A percentile compares a stretch with the other conserved stretches of the same genome.
Conservation (phyloP, 2,797 vertebrate genomes). For the Syngnathus acus region DNA sequence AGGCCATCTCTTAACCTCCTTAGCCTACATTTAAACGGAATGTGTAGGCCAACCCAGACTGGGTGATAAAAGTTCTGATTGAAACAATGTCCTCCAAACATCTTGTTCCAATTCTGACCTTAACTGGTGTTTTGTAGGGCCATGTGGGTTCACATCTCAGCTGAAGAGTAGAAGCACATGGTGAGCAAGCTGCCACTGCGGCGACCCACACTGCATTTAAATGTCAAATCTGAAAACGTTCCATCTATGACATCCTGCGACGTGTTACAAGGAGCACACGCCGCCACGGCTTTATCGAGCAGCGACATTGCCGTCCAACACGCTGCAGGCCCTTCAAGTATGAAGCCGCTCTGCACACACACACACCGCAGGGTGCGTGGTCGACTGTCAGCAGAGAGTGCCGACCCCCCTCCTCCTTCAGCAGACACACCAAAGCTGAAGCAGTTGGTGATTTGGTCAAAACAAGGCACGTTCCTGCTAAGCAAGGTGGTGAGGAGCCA, state of each 20-base stretch:
- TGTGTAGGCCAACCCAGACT: not conserved
- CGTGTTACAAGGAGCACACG: not conserved
- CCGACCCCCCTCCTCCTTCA: not conserved
- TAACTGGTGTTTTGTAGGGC: conserved; percentile 18
- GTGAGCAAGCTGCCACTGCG: conserved; percentile 29
- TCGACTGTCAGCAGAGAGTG: not conserved
- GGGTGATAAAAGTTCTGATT: not conserved
- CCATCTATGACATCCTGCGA: conserved; percentile 5
- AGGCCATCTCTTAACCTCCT: not conserved
- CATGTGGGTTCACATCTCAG: conserved; percentile 25
- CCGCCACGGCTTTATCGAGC: not conserved
- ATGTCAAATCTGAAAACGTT: conserved; percentile 19
- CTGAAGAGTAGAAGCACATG: conserved; percentile 20
- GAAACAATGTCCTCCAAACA: not conserved
- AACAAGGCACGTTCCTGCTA: conserved; percentile 15
- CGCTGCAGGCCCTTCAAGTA: conserved; percentile 28
- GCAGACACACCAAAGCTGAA: conserved; percentile 10
- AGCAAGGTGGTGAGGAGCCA: conserved; percentile 11
- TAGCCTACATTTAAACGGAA: not conserved
- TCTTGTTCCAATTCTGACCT: not conserved
- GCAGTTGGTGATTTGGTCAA: conserved; percentile 14
- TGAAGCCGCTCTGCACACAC: conserved; percentile 15
- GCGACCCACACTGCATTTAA: conserved; percentile 24
- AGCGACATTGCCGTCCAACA: conserved; percentile 10
- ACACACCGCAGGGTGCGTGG: not conserved